A percentile compares a stretch with the other conserved stretches of the same genome.
Conservation (phyloP, 2,113 vertebrate species). For the Elaphurus davidianus region DNA sequence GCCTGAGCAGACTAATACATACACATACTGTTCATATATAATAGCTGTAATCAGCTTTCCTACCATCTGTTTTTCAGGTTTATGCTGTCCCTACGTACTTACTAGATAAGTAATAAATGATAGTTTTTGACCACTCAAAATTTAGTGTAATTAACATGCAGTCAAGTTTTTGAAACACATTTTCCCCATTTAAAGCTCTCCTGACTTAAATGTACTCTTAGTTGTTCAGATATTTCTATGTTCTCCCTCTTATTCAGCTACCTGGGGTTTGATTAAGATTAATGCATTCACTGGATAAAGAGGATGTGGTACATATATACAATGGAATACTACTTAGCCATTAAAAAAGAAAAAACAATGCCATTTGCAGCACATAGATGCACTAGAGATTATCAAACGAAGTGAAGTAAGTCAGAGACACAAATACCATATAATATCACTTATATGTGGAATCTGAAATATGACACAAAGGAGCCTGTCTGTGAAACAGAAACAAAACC, state of each 20-base stretch:
- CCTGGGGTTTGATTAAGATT: conserved; percentile 34
- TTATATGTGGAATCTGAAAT: not conserved
- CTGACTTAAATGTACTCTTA: conserved; percentile 15
- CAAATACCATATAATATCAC: not conserved
- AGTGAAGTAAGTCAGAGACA: not conserved
- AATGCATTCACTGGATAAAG: not conserved
- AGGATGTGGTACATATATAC: not conserved
- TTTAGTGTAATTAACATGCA: not conserved
- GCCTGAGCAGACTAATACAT: not conserved
- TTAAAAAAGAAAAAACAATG: not conserved
- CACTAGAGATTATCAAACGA: not conserved
- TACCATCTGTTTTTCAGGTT: not conserved
- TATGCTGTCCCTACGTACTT: not conserved
- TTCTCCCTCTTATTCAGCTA: conserved; percentile 4
- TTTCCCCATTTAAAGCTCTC: conserved; percentile 32
- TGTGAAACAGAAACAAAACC: not conserved
- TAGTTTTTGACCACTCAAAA: conserved; percentile 1
- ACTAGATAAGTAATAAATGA: not conserved
- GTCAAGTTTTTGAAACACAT: conserved; percentile 3
- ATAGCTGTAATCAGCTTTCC: not conserved
- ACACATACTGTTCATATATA: no score
- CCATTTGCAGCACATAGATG: not conserved
- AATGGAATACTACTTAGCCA: not conserved
- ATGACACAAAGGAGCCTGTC: not conserved
- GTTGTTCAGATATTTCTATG: conserved; percentile 25